A percentile compares a stretch with the other conserved stretches of the same genome.
Evolutionary conservation across 2,113 vertebrate species (phyloP).

Genomic region (Tetrax tetrax): DNA sequence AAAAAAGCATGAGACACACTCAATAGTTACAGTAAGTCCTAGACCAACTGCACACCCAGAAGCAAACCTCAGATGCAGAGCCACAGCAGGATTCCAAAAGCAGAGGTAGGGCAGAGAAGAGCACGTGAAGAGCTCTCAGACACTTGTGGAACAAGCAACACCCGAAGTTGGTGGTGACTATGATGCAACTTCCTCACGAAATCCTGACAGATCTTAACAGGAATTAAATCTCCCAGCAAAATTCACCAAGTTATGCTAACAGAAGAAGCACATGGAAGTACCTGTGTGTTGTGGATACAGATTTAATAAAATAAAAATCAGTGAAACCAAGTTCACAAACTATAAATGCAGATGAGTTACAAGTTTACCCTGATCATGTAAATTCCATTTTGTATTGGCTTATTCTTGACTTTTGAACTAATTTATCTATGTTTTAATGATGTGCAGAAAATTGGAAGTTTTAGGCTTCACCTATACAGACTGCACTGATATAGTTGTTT

Average conservation of each 20-base stretch:
- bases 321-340: not conserved
- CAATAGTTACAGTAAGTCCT: not conserved
- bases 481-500: not conserved
- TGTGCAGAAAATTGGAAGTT: not conserved
- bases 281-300: not conserved
- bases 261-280: not conserved
- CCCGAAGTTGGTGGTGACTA: not conserved
- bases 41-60: not conserved
- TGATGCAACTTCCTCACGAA: not conserved
- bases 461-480: not conserved
- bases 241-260: not conserved
- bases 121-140: not conserved
- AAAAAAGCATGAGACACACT: not conserved
- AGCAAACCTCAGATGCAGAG: not conserved
- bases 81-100: not conserved
- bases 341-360: not conserved
- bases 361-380: not conserved
- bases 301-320: not conserved
- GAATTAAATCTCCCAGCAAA: not conserved
- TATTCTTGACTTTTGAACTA: not conserved
- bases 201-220: not conserved
- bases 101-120: not conserved
- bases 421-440: not conserved
- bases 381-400: not conserved
- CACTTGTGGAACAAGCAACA: not conserved